Conservation (phyloP, 2,888 invertebrate species). For the Morinoia aosen region DNA sequence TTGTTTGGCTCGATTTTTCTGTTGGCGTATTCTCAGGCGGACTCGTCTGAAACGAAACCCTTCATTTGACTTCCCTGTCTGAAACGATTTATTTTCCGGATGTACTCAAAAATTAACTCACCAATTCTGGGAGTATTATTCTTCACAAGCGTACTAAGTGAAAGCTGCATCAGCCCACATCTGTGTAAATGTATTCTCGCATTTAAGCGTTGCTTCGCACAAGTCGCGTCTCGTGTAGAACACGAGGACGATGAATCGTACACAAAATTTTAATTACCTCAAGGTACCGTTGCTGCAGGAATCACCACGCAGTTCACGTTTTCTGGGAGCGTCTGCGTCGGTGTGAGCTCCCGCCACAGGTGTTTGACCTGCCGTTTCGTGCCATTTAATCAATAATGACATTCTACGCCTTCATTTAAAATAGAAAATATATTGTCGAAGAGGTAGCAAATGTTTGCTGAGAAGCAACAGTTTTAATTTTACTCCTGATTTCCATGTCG, state of each 20-base stretch:
- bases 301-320: not conserved
- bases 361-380: not conserved
- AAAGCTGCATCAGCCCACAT: not conserved
- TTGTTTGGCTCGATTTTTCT: not conserved
- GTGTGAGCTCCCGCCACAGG: not conserved
- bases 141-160: too few species aligned
- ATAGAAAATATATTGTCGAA: not conserved
- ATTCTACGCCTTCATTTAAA: not conserved
- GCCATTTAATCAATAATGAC: not conserved
- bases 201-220: not conserved
- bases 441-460: not conserved
- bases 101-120: not conserved
- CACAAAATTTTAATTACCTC: not conserved
- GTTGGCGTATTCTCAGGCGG: not conserved
- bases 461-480: not conserved
- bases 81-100: not conserved
- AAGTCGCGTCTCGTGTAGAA: not conserved
- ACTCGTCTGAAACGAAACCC: not conserved
- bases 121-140: too few species aligned
- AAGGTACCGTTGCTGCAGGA: not conserved
- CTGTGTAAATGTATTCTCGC: not conserved
- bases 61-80: not conserved
- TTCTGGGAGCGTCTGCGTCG: not conserved
- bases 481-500: not conserved
- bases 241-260: not conserved